Base-by-base conservation (phyloP, 2,888 invertebrate genomes). In the Reticulitermes lucifugus region DNA sequence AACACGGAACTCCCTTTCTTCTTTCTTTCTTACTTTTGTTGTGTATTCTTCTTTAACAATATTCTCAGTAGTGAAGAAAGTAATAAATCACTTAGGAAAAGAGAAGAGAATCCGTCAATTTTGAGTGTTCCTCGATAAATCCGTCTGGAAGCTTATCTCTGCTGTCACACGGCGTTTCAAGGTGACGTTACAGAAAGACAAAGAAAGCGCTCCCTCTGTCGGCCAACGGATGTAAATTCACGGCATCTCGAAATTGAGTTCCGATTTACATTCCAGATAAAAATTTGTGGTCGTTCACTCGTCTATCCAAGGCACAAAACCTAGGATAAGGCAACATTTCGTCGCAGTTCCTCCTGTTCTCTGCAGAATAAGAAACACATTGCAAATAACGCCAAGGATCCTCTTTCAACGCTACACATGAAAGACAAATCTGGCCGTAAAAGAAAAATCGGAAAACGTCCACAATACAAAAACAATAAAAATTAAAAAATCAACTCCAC, bases 11-110 rank as follows among this genome's bases (percentile, higher is more conserved):
- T n/a, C n/a, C 70, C 70, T 70, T 70, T 43, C 22, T 43, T 81
- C 43, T 10, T 22, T 35, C 10, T 2, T 81, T 43, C n/a, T 79
- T 70, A 65, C 70, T 43, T 81, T 18, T 79, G 29, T 81, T 81
- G n/a, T 25, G 46, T 81, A 81, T 73, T 55, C 75, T 55, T 12
- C 46, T 51, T 59, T 83, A 73, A 73, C 75, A 51, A 22, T 83
- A 75, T 70, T 65, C 70, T n/a, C 70, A 81, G 25, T 25, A 18
- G 73, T 25, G 83, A 22, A 75, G 65, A 55, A 55, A 70, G 75
- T 83, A 83, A 83, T 83, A 83, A 83, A 83, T 83, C 83, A 83
- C 83, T 83, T 75, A 83, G 35, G 43, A n/a, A 70, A 29, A n/a
- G n/a, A 65, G 81, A 65, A 41, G 41, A 41, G 51, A 35, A 55